Conservation (phyloP, 1,140 invertebrate genomes). For the Drosophila repleta region DNA sequence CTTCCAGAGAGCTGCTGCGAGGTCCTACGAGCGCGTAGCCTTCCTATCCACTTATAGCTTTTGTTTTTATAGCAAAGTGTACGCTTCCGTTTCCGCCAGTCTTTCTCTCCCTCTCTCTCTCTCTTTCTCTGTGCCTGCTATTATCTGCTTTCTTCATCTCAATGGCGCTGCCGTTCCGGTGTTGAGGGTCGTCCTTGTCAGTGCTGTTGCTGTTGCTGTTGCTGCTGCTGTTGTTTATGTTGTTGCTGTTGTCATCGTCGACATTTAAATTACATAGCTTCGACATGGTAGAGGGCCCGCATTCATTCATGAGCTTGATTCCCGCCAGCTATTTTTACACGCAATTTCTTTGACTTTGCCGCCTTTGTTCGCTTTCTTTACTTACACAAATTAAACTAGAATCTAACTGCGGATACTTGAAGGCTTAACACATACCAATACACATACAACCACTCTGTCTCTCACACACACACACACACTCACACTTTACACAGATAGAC, state of each 20-base stretch:
- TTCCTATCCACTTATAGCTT: conserved; percentile 26
- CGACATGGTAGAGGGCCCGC: conserved; percentile 22
- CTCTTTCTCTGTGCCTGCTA: not conserved
- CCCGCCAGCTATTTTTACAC: conserved; percentile 40
- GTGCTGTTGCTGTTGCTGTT: not conserved
- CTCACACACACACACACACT: no score
- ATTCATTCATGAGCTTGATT: conserved; percentile 42
- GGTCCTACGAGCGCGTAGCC: not conserved
- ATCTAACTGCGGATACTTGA: conserved; percentile 37
- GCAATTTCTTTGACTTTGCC: conserved; percentile 40
- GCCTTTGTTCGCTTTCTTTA: conserved; percentile 26
- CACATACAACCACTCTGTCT: not conserved
- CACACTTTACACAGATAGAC: no score
- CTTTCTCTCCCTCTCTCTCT: conserved; percentile 23
- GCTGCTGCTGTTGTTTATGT: not conserved
- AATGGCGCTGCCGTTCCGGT: not conserved
- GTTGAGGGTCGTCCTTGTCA: not conserved
- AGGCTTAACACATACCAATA: conserved; percentile 5
- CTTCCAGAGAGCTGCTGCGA: not conserved
- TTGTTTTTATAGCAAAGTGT: conserved; percentile 67
- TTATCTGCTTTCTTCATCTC: not conserved
- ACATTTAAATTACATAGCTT: conserved; percentile 62
- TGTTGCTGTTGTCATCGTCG: not conserved
- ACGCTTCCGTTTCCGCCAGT: conserved; percentile 68
- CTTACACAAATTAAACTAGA: conserved; percentile 68